phyloP scores from a whole-genome alignment of 2,888 invertebrate species.

The Xestobium rufovillosum region DNA sequence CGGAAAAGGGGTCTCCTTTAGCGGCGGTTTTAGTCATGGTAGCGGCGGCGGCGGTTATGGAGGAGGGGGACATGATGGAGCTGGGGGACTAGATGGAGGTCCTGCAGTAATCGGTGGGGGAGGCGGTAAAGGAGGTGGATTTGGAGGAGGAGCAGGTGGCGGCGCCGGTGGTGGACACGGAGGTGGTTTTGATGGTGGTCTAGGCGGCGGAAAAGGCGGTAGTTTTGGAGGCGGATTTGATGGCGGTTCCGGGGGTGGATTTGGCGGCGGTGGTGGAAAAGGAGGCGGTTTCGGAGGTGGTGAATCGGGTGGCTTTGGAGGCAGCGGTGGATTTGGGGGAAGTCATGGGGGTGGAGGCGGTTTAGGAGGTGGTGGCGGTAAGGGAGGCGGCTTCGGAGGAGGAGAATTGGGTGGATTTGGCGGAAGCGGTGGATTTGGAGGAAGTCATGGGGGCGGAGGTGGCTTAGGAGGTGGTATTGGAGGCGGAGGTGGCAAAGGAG shows the following conservation, averaged over 20 bases:
- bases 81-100: too few species aligned
- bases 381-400: not conserved
- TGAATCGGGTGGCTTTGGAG: slow-evolving; percentile 13
- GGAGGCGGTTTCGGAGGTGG: slow-evolving; percentile 5
- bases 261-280: not conserved
- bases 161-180: slow-evolving; percentile 10
- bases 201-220: slow-evolving; percentile 8
- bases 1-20: slow-evolving; percentile 9
- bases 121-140: slow-evolving; percentile 17
- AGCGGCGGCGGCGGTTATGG: slow-evolving; percentile 17
- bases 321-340: slow-evolving; percentile 6
- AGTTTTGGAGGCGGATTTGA: slow-evolving; percentile 10
- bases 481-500: slow-evolving; percentile 9
- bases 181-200: slow-evolving; percentile 10
- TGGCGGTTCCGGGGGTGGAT: not conserved
- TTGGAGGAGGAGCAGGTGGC: slow-evolving; percentile 13
- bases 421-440: slow-evolving; percentile 9
- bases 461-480: slow-evolving; percentile 6
- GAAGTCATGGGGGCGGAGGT: slow-evolving; percentile 4
- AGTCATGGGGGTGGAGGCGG: slow-evolving; percentile 7
- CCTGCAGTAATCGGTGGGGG: slow-evolving; percentile 14
- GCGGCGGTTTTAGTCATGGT: slow-evolving; percentile 9
- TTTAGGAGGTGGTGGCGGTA: slow-evolving; percentile 9
- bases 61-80: slow-evolving; percentile 5
- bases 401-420: slow-evolving; percentile 10